phyloP scores from a whole-genome alignment of 2,113 vertebrate species.

The Martes martes region DNA sequence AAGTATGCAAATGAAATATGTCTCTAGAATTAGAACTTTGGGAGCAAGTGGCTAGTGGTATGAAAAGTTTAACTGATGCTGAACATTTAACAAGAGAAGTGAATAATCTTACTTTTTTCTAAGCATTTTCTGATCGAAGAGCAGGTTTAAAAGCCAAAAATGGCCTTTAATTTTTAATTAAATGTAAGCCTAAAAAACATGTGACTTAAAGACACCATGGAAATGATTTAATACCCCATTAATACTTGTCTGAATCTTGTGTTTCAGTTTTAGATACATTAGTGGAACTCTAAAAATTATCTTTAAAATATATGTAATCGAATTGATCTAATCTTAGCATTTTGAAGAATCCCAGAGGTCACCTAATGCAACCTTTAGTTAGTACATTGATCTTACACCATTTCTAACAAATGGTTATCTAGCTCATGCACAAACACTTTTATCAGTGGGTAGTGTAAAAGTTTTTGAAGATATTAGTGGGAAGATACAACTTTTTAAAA shows the following conservation, averaged over 20 bases:
- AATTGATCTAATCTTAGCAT: neutral
- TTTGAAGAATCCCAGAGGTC: neutral
- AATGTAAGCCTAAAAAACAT: conserved; percentile 8
- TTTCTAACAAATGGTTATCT: neutral
- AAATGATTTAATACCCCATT: conserved; percentile 19
- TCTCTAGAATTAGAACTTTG: conserved; percentile 36
- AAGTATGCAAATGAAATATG: conserved; percentile 38
- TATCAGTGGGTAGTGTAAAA: neutral
- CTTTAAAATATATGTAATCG: neutral
- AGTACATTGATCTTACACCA: neutral
- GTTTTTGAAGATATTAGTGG: neutral
- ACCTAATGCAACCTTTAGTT: neutral
- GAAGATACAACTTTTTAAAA: neutral
- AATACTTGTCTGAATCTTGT: conserved; percentile 6
- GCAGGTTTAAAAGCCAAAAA: neutral
- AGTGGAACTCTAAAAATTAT: neutral
- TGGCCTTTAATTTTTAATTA: conserved; percentile 59
- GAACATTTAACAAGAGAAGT: conserved; percentile 28
- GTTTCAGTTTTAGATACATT: neutral
- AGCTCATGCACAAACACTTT: neutral
- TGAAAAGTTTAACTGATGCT: conserved; percentile 16
- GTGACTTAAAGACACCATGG: neutral
- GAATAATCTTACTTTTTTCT: conserved; percentile 27
- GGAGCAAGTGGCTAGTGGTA: neutral
- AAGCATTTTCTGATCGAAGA: neutral